Base-by-base conservation (phyloP, 2,797 vertebrate species). In the Neosilurus mollespiculum region DNA sequence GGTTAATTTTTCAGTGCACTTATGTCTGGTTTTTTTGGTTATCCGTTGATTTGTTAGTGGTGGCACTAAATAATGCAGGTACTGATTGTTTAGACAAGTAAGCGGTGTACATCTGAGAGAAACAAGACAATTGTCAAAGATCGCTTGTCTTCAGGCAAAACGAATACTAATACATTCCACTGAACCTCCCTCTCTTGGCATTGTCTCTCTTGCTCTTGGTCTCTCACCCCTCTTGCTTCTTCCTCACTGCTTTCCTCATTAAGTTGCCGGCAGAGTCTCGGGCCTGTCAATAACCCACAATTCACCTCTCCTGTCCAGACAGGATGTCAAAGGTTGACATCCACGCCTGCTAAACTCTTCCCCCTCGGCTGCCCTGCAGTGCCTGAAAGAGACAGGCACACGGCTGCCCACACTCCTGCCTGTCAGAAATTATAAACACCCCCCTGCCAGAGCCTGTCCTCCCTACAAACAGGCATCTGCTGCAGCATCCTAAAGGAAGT, bases 301-400 rank as follows among this genome's bases (percentile, higher is more conserved):
- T 81, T 85, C 83, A 77, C 83, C 83, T 85, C 79, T 81, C 59
- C 83, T 85, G 83, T 85, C 79, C 83, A 85, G 83, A 81, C 83
- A 85, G 71, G 54, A 54, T 85, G 83, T 85, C 83, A 85, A 76
- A 81, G 83, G 83, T 85, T 85, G 83, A 85, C 72, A 67, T 76
- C 79, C 72, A 49, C 26, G 83, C 64, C 83, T 81, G 79, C 79
- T 81, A 81, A 81, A 85, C 79, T 85, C 83, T 85, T 80, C 83
- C 81, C 85, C 77, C 61, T 72, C 70, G 61, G 64, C 81, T 83
- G 85, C 73, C 78, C 65, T 65, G 85, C 65, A 67, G 37, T 78
- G 51, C 78, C 78, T 81, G 78, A 77, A 80, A 73, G 78, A 83
- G 83, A 84, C 78, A 81, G 65, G 79, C 83, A 81, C 64, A 66